A percentile compares a stretch with the other conserved stretches of the same genome.
Conservation (phyloP, 1,140 invertebrate genomes). For the Gerris buenoi region DNA sequence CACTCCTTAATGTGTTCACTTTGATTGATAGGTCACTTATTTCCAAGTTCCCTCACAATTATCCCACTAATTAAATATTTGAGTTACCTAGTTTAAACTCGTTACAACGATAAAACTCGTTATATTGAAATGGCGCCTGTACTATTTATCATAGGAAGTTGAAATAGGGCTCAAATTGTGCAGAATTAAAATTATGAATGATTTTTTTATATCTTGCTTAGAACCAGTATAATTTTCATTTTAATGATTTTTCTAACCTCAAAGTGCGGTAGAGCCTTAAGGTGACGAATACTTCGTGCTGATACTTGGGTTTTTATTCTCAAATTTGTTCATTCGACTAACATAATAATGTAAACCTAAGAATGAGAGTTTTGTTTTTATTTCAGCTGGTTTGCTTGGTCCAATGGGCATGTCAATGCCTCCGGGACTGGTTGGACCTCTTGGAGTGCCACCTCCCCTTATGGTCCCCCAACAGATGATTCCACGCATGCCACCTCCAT, state of each 20-base stretch:
- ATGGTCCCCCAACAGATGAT: conserved; percentile 1
- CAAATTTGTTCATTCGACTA: neutral
- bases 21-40: neutral
- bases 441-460: neutral
- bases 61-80: neutral
- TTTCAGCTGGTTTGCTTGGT: neutral
- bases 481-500: neutral
- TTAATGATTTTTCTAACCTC: too few species aligned
- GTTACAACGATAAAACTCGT: too few species aligned
- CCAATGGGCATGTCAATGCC: neutral
- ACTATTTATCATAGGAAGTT: too few species aligned
- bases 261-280: too few species aligned
- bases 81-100: neutral
- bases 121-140: too few species aligned
- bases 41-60: neutral
- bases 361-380: neutral
- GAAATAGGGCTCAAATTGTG: too few species aligned
- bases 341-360: neutral
- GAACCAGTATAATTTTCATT: too few species aligned
- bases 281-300: neutral
- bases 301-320: neutral
- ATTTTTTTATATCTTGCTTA: too few species aligned
- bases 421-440: neutral
- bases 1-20: neutral
- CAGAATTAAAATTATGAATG: too few species aligned